Percentiles rank a stretch among this genome's conserved stretches.
phyloP scores from a whole-genome alignment of 2,797 vertebrate genomes.

The Crocidura indochinensis region DNA sequence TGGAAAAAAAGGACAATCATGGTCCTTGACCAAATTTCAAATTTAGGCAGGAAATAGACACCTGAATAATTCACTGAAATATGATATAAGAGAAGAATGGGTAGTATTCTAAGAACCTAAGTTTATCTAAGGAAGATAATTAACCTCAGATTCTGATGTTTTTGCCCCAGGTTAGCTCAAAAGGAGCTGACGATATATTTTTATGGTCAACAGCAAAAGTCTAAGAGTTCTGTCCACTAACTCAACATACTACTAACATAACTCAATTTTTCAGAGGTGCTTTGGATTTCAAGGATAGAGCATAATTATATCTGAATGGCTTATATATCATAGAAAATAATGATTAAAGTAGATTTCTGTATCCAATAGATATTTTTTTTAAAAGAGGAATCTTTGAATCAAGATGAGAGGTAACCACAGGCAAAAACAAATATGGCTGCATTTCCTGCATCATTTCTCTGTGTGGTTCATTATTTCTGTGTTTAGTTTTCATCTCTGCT shows the following conservation, averaged over 20 bases:
- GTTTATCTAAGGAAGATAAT: slow-evolving; percentile 15
- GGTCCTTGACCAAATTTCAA: not conserved
- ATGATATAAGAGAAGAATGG: not conserved
- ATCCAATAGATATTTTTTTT: not conserved
- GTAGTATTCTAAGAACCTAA: not conserved
- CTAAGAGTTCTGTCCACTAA: not conserved
- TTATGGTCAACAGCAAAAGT: not conserved
- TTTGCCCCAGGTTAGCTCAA: not conserved
- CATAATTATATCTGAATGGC: not conserved
- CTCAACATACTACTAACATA: slow-evolving; percentile 31
- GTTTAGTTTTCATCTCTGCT: not conserved
- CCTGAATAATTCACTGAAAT: slow-evolving; percentile 36
- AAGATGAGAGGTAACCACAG: not conserved
- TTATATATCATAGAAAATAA: not conserved
- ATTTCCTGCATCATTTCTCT: slow-evolving; percentile 7
- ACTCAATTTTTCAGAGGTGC: not conserved
- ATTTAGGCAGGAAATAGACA: not conserved
- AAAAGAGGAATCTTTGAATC: not conserved
- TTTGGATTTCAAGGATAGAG: not conserved
- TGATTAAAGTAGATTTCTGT: slow-evolving; percentile 14
- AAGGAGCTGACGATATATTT: not conserved
- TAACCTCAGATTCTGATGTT: not conserved
- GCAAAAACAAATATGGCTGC: not conserved
- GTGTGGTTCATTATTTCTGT: not conserved
- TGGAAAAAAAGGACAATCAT: not conserved